These are phyloP conservation scores for Arenaria interpres DNA, from an alignment of 2,113 vertebrate species.

Conservation along the genomic window DNA sequence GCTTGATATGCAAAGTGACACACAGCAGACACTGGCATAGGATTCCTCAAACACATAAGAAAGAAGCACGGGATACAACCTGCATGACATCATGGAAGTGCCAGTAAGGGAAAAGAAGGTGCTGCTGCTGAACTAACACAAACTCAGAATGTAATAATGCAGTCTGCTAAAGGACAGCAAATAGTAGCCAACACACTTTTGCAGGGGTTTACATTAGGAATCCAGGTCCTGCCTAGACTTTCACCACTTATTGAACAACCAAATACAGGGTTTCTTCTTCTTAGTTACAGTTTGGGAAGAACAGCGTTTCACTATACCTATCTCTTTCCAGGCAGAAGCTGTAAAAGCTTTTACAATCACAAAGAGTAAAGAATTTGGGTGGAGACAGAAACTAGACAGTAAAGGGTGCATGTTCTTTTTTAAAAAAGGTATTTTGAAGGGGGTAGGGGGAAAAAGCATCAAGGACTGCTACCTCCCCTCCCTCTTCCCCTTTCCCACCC, in stretches of 20 bases:
- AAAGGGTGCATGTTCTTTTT: fast-evolving
- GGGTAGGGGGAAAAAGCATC: not conserved
- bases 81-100: not conserved
- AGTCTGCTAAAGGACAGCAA: not conserved
- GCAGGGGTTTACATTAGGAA: not conserved
- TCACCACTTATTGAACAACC: not conserved
- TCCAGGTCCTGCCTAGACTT: not conserved
- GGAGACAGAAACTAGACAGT: not conserved
- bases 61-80: not conserved
- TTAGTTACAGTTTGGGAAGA: not conserved
- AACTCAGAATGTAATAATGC: fast-evolving
- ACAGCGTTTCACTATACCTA: not conserved
- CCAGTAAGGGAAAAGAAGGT: not conserved
- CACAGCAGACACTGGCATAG: not conserved
- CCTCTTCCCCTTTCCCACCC: too few species aligned
- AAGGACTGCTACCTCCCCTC: not conserved
- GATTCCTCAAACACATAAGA: not conserved
- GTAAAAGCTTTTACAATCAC: not conserved
- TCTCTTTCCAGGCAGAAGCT: not conserved
- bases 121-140: not conserved
- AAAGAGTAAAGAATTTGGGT: not conserved
- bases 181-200: not conserved
- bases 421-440: not conserved
- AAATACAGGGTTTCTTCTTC: not conserved
- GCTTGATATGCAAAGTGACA: not conserved